phyloP scores from a whole-genome alignment of 2,113 vertebrate genomes.

The Prinia subflava region DNA sequence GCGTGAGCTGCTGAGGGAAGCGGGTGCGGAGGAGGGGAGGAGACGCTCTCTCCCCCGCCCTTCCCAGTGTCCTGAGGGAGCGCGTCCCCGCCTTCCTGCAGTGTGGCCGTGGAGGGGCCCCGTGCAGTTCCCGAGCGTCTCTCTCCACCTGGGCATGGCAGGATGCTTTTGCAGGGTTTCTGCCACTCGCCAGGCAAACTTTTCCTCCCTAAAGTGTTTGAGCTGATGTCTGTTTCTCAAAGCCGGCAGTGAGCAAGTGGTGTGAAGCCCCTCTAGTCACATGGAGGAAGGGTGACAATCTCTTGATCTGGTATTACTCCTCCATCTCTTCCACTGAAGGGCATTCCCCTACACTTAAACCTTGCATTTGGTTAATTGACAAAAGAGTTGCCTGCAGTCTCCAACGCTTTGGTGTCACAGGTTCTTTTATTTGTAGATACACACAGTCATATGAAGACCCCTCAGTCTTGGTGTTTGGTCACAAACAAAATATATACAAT shows the following conservation, averaged over 20 bases:
- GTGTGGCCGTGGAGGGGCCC: accelerated
- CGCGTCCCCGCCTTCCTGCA: accelerated
- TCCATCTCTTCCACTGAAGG: not conserved
- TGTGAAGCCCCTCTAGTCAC: not conserved
- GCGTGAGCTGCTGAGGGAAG: not conserved
- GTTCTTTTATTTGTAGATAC: not conserved
- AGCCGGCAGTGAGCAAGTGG: not conserved
- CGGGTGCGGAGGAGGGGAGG: not conserved
- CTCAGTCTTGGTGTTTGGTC: not conserved
- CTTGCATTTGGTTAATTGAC: not conserved
- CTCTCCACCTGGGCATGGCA: accelerated
- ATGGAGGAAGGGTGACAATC: not conserved
- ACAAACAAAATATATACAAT: not conserved
- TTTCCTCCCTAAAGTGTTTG: accelerated
- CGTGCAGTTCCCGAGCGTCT: accelerated
- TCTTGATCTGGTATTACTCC: not conserved
- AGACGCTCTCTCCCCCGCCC: accelerated
- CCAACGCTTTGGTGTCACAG: accelerated
- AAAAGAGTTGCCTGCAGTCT: not conserved
- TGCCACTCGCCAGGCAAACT: accelerated
- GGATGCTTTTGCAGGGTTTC: not conserved
- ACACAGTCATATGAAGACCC: accelerated
- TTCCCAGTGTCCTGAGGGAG: not conserved
- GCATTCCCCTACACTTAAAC: not conserved
- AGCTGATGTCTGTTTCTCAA: not conserved